These are phyloP conservation scores for Drosophila greeni DNA, from an alignment of 2,888 invertebrate genomes.

Conservation along the genomic window DNA sequence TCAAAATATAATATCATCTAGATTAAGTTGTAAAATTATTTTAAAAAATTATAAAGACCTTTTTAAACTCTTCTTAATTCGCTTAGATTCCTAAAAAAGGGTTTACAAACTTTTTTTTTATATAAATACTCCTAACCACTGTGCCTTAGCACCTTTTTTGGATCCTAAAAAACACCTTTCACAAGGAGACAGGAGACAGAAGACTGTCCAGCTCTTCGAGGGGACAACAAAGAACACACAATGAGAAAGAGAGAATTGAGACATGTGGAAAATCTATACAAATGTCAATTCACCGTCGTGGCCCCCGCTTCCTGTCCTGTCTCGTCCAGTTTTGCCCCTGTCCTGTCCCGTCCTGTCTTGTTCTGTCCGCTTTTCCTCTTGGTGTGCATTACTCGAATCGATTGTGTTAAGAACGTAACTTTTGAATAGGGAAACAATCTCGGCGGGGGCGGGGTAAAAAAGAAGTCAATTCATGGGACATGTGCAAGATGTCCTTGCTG, in stretches of 20 bases:
- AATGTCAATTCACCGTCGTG: slow-evolving; percentile 23
- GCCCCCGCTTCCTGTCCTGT: slow-evolving; percentile 5
- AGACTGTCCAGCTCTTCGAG: slow-evolving; percentile 1
- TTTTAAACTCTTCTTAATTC: neutral
- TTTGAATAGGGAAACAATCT: slow-evolving; percentile 23
- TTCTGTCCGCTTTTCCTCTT: neutral
- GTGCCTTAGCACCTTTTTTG: neutral
- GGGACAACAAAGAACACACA: slow-evolving; percentile 5
- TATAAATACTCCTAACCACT: neutral
- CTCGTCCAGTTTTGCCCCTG: neutral
- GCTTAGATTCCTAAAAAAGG: neutral
- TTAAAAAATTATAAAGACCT: no score
- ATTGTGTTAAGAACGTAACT: slow-evolving; percentile 68
- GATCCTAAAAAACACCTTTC: slow-evolving; percentile 18
- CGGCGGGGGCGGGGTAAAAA: neutral
- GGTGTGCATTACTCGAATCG: slow-evolving; percentile 53
- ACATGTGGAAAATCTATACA: slow-evolving; percentile 60
- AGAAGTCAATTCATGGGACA: slow-evolving; percentile 33
- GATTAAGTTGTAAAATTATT: no score
- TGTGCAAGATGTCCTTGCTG: slow-evolving; percentile 47
- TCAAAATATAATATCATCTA: no score
- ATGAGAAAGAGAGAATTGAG: slow-evolving; percentile 18
- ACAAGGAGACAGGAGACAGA: neutral
- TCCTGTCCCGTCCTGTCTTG: neutral
- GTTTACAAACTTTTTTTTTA: neutral